Conservation (phyloP, 2,888 invertebrate species). For the Terebella lapidaria region DNA sequence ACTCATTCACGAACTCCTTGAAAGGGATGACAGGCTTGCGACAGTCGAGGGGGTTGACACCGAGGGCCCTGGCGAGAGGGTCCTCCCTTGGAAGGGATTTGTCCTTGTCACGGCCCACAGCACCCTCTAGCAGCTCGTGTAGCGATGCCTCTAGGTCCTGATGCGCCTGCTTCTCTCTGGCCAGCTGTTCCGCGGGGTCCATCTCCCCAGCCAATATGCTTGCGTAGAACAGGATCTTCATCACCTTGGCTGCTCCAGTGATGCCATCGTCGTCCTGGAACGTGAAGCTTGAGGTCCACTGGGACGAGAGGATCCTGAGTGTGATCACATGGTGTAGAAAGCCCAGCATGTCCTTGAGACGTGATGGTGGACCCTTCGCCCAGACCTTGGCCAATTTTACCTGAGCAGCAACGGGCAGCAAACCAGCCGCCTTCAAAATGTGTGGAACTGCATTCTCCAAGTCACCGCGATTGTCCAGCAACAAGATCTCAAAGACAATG, state of each 20-base stretch:
- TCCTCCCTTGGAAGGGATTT: conserved; percentile 36
- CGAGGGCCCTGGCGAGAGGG: conserved; percentile 66
- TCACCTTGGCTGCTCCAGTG: conserved; percentile 77
- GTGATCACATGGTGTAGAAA: conserved; percentile 80
- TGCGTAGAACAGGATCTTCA: conserved; percentile 72
- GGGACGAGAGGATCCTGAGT: conserved; percentile 73
- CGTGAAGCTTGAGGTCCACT: conserved; percentile 58
- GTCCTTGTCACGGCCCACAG: conserved; percentile 48
- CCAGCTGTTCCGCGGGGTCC: conserved; percentile 39
- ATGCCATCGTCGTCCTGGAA: conserved; percentile 82
- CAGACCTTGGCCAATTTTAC: conserved; percentile 75
- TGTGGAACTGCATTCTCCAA: conserved; percentile 77
- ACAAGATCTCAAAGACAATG: conserved; percentile 75
- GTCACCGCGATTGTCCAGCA: conserved; percentile 63
- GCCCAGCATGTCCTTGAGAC: conserved; percentile 34
- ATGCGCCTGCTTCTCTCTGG: conserved; percentile 35
- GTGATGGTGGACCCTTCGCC: conserved; percentile 58
- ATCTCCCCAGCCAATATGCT: conserved; percentile 73
- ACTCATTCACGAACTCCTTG: conserved; percentile 90
- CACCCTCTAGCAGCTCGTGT: conserved; percentile 39
- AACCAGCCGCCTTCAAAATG: conserved; percentile 66
- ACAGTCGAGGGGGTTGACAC: conserved; percentile 73
- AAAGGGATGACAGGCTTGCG: conserved; percentile 78
- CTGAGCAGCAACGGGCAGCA: conserved; percentile 70
- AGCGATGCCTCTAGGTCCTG: conserved; percentile 31